phyloP scores from a whole-genome alignment of 2,888 invertebrate genomes.

The Exephanes ischioxanthus region DNA sequence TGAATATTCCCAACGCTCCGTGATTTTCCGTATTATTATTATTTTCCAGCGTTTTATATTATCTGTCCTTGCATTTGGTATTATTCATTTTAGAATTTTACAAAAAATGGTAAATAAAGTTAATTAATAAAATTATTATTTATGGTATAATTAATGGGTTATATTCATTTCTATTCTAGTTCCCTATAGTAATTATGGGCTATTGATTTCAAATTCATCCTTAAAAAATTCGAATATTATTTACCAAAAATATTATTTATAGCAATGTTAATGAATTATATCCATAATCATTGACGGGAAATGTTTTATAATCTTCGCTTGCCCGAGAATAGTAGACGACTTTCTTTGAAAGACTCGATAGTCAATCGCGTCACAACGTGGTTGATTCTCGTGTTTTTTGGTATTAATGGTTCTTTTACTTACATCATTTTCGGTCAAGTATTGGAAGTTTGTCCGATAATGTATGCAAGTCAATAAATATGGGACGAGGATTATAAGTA shows the following conservation, averaged over 20 bases:
- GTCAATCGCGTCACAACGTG: no score
- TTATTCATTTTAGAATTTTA: no score
- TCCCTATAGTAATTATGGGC: background rate
- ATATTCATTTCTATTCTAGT: background rate
- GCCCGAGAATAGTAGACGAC: background rate
- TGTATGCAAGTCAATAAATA: no score
- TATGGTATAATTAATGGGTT: background rate
- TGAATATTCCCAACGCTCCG: background rate
- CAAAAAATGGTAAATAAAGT: no score
- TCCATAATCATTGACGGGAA: background rate
- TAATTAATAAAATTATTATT: background rate
- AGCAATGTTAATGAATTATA: background rate
- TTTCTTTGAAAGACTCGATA: no score
- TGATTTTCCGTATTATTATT: background rate
- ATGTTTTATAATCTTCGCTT: background rate
- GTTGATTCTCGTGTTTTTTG: no score
- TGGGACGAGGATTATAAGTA: no score
- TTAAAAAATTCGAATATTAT: background rate
- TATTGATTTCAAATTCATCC: background rate
- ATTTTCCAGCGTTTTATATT: background rate
- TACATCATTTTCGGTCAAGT: no score
- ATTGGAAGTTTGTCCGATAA: no score
- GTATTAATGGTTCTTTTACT: no score
- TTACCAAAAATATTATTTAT: background rate
- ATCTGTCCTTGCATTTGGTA: no score